Percentiles rank a stretch among this genome's conserved stretches.
Evolutionary conservation across 2,113 vertebrate species (phyloP).

Genomic region (Alaudala cheleensis): DNA sequence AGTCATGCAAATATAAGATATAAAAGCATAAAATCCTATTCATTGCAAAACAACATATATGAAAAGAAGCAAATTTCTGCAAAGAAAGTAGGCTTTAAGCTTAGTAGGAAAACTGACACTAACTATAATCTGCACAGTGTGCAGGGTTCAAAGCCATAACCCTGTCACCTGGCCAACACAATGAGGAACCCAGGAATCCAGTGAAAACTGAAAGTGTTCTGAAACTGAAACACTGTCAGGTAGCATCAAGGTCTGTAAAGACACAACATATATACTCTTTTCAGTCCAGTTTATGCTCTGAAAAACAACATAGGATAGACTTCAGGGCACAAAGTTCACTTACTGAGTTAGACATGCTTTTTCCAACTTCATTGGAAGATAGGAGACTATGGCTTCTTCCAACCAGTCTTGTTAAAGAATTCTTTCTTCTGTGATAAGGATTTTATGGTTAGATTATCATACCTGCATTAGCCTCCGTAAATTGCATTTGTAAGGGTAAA

Average conservation of each 20-base stretch:
- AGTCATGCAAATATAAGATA: neutral
- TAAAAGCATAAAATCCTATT: neutral
- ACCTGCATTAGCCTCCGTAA: neutral
- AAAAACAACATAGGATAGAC: fast-evolving
- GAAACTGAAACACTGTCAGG: neutral
- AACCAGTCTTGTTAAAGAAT: neutral
- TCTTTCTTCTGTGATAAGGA: neutral
- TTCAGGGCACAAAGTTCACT: neutral
- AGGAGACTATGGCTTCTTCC: neutral
- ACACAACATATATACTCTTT: neutral
- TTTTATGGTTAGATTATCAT: neutral
- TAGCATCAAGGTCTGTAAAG: neutral
- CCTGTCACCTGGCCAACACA: neutral
- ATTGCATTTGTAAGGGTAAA: neutral
- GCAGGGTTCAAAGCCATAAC: neutral
- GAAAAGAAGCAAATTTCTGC: neutral
- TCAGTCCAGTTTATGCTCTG: neutral
- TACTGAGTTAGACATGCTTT: neutral
- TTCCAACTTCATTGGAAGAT: neutral
- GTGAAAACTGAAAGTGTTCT: neutral
- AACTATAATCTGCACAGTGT: neutral
- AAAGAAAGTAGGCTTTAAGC: neutral
- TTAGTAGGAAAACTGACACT: neutral
- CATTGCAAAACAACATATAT: neutral
- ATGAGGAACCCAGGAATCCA: neutral